Evolutionary conservation across 2,113 vertebrate species (phyloP).

Genomic region (Triplophysa rosa): DNA sequence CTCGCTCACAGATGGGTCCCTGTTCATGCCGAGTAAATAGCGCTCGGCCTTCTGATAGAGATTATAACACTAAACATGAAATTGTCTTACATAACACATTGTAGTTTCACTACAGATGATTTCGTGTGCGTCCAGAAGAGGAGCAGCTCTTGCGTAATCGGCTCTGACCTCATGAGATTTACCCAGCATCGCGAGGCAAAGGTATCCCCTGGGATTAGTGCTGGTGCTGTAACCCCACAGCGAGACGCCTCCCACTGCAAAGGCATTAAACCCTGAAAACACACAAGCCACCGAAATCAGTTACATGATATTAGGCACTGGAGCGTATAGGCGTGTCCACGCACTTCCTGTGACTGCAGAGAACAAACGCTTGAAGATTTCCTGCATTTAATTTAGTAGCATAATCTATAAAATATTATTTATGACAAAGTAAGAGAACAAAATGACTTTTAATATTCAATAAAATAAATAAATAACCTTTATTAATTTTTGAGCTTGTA

Average conservation of each 20-base stretch:
- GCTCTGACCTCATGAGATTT: constrained; percentile 62
- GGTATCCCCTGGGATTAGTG: constrained; percentile 48
- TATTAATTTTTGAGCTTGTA: not conserved
- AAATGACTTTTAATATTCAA: constrained; percentile 46
- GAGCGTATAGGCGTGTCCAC: not conserved
- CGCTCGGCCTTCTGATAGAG: constrained; percentile 47
- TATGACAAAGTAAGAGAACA: not conserved
- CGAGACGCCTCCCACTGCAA: constrained; percentile 7
- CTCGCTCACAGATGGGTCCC: constrained; percentile 62
- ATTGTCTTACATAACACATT: constrained; percentile 73
- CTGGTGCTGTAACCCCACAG: constrained; percentile 22
- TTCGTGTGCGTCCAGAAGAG: constrained; percentile 56
- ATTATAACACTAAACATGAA: constrained; percentile 73
- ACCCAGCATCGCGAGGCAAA: constrained; percentile 48
- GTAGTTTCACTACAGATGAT: constrained; percentile 57
- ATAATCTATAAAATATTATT: too few relatives aligned
- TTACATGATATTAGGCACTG: not conserved
- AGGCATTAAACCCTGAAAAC: constrained; percentile 13
- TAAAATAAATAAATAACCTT: constrained; percentile 55
- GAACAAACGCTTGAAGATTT: not conserved
- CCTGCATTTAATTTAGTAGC: not conserved
- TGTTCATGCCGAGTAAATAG: constrained; percentile 52
- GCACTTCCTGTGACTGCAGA: constrained; percentile 17
- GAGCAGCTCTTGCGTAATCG: constrained; percentile 67
- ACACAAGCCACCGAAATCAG: constrained; percentile 20